phyloP scores from a whole-genome alignment of 2,888 invertebrate genomes.

The Fissipunctia ypsillon region DNA sequence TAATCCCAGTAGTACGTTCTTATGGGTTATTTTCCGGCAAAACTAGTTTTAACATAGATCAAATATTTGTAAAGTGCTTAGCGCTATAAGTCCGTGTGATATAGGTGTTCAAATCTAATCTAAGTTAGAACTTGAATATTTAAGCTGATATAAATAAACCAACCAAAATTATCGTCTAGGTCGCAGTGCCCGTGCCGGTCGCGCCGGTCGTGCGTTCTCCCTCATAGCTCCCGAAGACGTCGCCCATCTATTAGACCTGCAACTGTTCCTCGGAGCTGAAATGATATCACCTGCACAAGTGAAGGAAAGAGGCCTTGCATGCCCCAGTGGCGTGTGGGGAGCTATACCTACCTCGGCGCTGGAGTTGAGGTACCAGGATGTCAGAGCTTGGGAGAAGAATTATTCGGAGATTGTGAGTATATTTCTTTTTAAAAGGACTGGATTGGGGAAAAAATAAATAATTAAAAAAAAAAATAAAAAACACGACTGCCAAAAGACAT shows the following conservation, averaged over 20 bases:
- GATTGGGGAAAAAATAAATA: not conserved
- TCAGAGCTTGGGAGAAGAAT: slow-evolving; percentile 94
- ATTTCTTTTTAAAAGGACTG: not conserved
- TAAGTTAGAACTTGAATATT: not conserved
- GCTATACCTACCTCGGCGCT: slow-evolving; percentile 94
- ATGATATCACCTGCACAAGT: slow-evolving; percentile 82
- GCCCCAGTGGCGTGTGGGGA: slow-evolving; percentile 93
- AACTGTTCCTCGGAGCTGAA: slow-evolving; percentile 96
- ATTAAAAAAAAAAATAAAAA: no score
- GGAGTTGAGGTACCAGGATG: slow-evolving; percentile 95
- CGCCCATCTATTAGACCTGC: slow-evolving; percentile 97
- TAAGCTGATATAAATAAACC: not conserved
- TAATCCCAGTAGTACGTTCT: no score
- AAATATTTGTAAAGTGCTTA: not conserved
- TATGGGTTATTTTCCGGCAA: no score
- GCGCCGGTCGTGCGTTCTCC: slow-evolving; percentile 97
- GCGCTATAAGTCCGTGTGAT: not conserved
- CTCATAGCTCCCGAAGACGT: slow-evolving; percentile 97
- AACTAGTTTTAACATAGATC: no score
- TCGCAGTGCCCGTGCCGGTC: slow-evolving; percentile 98
- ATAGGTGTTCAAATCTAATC: not conserved
- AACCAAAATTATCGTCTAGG: slow-evolving; percentile 84
- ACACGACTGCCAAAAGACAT: no score
- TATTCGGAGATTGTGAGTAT: slow-evolving; percentile 93
- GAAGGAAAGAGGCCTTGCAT: slow-evolving; percentile 74